Conservation (phyloP, 2,797 vertebrate species). For the Channa striata region DNA sequence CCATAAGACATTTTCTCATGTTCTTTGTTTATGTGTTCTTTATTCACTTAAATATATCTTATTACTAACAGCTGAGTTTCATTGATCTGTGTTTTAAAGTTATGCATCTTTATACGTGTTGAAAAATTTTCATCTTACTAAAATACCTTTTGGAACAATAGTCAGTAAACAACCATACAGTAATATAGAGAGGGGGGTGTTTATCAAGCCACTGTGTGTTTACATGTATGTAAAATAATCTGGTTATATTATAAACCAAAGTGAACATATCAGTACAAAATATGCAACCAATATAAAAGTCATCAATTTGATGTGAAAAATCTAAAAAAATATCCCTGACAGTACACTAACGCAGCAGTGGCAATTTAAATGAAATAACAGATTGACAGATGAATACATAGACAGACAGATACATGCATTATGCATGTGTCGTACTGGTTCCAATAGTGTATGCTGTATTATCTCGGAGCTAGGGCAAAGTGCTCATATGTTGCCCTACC, state of each 20-base stretch:
- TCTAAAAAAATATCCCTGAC: too few relatives aligned
- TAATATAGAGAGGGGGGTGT: neutral
- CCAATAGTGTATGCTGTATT: conserved; percentile 22
- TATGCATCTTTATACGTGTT: neutral
- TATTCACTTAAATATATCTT: neutral
- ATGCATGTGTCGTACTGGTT: conserved; percentile 12
- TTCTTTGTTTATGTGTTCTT: neutral
- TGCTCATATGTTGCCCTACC: conserved; percentile 15
- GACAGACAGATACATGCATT: conserved; percentile 19
- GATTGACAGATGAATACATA: neutral
- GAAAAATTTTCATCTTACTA: neutral
- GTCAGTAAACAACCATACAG: neutral
- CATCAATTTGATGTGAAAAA: too few relatives aligned
- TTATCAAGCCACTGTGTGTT: conserved; percentile 3
- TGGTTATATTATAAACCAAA: neutral
- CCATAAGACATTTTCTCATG: neutral
- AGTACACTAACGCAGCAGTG: too few relatives aligned
- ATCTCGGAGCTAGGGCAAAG: conserved; percentile 21
- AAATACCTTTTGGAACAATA: neutral
- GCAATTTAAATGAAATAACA: too few relatives aligned
- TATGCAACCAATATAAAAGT: too few relatives aligned
- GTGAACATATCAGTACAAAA: neutral
- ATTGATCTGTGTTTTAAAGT: neutral
- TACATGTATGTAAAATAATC: neutral
- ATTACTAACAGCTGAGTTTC: neutral